Base-by-base conservation (phyloP, 2,888 invertebrate species). In the Microplitis manilae region DNA sequence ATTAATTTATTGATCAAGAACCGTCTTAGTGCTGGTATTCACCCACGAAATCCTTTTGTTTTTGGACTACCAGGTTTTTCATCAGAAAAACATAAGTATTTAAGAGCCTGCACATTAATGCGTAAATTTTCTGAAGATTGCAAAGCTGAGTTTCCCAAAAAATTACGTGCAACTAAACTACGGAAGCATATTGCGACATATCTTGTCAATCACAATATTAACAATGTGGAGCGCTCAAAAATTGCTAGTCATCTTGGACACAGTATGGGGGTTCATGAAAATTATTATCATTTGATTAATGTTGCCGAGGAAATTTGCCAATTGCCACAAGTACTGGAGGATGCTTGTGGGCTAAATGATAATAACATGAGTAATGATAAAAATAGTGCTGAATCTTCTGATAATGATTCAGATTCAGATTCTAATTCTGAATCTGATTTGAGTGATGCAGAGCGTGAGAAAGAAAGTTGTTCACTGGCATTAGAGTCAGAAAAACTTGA, bases 101-200 rank as follows among this genome's bases (percentile, higher is more conserved):
- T 79, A 8, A 67, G 77, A 30, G 79, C 80, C 6, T 83, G 83
- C 61, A 73, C 76, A 4, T 64, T 80, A 0, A 67, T 82, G 20
- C 59, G 80, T 15, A 68, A 76, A 69, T 80, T 76, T 64, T 77
- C 80, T 0, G n/a, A 7, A 2, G 61, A 75, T 30, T 80, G 81
- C 40, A 78, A 75, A 5, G 82, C 81, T 6, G n/a, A 76, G 69
- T 41, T 72, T 7, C 82, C 83, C 4, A 64, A 75, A 9, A 75
- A 75, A 1, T 67, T 83, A 6, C 78, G 83, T 5, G 81, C 78
- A 9, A 83, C 79, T 1, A 61, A 71, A 17, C 64, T 83, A 1
- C 67, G 82, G 9, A 82, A 83, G 38, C 81, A 83, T 70, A 61
- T 83, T 1, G 82, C 82, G 1, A 83, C 81, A 15, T 62, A 62